Evolutionary conservation across 2,888 invertebrate genomes (phyloP), one percentile per base, ranked within the genome.

Genomic region (Gibbula magus): DNA sequence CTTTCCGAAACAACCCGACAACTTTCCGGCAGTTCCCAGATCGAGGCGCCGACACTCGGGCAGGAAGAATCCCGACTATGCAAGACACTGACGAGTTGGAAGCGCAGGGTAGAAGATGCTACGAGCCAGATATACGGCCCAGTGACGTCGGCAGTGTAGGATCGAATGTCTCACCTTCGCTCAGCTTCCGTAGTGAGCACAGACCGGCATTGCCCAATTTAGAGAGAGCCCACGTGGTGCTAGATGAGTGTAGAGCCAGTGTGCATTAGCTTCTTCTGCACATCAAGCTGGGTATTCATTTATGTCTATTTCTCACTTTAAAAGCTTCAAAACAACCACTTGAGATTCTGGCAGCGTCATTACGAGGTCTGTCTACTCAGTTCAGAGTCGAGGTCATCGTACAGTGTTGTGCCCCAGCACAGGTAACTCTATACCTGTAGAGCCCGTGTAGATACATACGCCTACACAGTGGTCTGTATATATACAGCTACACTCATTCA

Each of bases 1-100:
- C 45, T 13, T 45, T 45, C 70, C 70, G 70, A 70, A 70, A 70
- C 35, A 18, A 18, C 39, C 70, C 70, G 70, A 70, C 16, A 70
- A 32, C 29, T 35, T 35, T 39, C 16, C 70, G 70, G 8, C 32
- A 32, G 32, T 70, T 22, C 54, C 52, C 75, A 75, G 35, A 75
- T 29, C 75, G 75, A 75, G 75, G 75, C 75, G 39, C 75, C 29
- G 25, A 25, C 54, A 32, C 75, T 53, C 53, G 75, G 75, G n/a
- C 54, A 53, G 32, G 54, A 32, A 35, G 75, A 75, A 75, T 75
- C 75, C 39, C 75, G 53, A 53, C 54, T 35, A 75, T 75, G 75
- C 75, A 25, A 75, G 20, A 32, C 52, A n/a, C 54, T 35, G 52
- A 52, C 54, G 75, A 75, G 29, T 45, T 45, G 75, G 39, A 75